These are phyloP conservation scores for Euphonia xanthogaster DNA, from an alignment of 2,797 vertebrate genomes.

Conservation along the genomic window DNA sequence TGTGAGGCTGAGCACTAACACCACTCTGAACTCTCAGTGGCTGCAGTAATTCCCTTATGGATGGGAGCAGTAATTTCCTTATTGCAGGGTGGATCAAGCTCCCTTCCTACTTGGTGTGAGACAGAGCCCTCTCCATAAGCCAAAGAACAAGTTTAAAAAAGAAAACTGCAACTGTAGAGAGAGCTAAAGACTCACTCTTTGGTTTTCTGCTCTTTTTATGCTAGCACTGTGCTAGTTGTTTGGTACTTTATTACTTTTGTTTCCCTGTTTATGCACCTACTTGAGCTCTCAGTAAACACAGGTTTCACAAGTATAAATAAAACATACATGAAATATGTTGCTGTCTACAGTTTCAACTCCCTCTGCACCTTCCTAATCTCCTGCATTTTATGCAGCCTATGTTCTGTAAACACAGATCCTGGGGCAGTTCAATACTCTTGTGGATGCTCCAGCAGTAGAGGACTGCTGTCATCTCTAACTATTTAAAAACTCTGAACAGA, in stretches of 20 bases:
- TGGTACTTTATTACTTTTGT: not conserved
- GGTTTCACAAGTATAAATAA: conserved; percentile 7
- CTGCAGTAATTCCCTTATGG: not conserved
- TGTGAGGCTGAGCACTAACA: not conserved
- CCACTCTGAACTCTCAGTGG: not conserved
- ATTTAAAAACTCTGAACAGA: conserved; percentile 45
- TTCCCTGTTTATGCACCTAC: not conserved
- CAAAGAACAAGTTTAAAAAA: not conserved
- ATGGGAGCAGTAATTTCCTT: not conserved
- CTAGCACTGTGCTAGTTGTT: not conserved
- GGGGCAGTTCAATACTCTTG: not conserved
- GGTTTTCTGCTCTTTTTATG: not conserved
- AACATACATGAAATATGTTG: not conserved
- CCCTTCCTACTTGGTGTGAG: not conserved
- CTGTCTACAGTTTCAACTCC: not conserved
- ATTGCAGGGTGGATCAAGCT: not conserved
- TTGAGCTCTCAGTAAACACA: not conserved
- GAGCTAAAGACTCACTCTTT: not conserved
- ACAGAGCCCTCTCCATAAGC: not conserved
- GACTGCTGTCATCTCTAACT: not conserved
- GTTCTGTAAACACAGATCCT: conserved; percentile 13
- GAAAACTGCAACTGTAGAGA: not conserved
- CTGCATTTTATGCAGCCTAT: not conserved
- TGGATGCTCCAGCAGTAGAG: not conserved
- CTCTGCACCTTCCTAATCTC: not conserved